Base-by-base conservation (phyloP, 1,140 invertebrate genomes). In the Rhysida immarginata region DNA sequence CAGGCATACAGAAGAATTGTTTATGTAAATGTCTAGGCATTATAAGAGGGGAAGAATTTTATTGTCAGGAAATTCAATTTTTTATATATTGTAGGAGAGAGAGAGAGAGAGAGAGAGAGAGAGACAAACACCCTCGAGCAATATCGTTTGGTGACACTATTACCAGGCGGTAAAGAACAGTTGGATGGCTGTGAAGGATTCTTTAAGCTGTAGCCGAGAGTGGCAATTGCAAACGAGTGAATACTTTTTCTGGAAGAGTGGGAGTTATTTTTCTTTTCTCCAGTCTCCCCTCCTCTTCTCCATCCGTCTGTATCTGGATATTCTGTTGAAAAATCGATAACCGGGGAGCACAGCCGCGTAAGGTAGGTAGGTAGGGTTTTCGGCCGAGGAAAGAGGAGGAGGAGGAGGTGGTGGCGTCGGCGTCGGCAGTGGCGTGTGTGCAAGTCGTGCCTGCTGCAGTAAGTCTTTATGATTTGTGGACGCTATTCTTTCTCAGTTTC, bases 401-500 rank as follows among this genome's bases (percentile, higher is more conserved):
- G n/a, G n/a, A n/a, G n/a, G n/a, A n/a, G n/a, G n/a, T n/a, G n/a
- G n/a, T n/a, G n/a, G n/a, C n/a, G n/a, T n/a, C n/a, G n/a, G n/a
- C n/a, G n/a, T n/a, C n/a, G n/a, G n/a, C n/a, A n/a, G n/a, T n/a
- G n/a, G n/a, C n/a, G n/a, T n/a, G n/a, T n/a, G n/a, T n/a, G n/a
- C 29, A 35, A 5, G 29, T 5, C 44, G 8, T 20, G 8, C 44
- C 44, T 20, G 16, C 44, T 5, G 44, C 44, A 5, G 26, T 51
- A 25, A 3, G 49, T 51, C 49, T 51, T 26, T 24, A 26, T 51
- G 49, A 51, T 51, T 51, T 51, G 49, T 51, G 49, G 26, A 8
- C 3, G 8, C 49, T 51, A 51, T 27, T 51, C 49, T 51, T 51
- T 51, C 24, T 14, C 2, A 21, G 23, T 51, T 51, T 27, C 23